These are phyloP conservation scores for Agrochola lychnidis DNA, from an alignment of 2,888 invertebrate species.

Conservation along the genomic window DNA sequence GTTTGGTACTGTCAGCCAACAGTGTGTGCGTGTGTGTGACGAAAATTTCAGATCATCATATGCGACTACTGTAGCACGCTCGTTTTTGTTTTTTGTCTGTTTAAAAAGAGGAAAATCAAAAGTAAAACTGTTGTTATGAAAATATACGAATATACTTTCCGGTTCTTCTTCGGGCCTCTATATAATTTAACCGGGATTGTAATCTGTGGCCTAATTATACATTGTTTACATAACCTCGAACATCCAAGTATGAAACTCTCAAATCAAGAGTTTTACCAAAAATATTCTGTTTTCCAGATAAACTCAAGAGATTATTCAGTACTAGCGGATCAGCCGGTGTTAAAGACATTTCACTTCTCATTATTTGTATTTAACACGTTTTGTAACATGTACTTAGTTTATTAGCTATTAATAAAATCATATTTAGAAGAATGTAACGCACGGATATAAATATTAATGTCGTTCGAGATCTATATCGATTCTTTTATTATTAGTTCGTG, in stretches of 20 bases:
- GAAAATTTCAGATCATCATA: too few species aligned
- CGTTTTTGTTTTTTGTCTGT: not conserved
- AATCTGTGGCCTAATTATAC: not conserved
- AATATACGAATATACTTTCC: not conserved
- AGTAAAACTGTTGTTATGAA: not conserved
- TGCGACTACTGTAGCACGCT: too few species aligned
- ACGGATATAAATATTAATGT: constrained; percentile 38
- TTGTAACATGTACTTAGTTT: constrained; percentile 13
- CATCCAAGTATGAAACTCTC: constrained; percentile 6
- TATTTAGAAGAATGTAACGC: constrained; percentile 30
- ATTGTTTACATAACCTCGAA: not conserved
- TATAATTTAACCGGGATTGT: not conserved
- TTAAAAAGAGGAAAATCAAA: not conserved
- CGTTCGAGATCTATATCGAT: constrained; percentile 47
- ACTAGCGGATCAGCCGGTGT: not conserved
- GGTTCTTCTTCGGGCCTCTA: not conserved
- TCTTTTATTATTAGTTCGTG: constrained; percentile 49
- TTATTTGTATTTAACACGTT: constrained; percentile 6
- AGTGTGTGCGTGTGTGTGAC: too few species aligned
- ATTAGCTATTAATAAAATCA: constrained; percentile 6
- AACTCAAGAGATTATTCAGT: constrained; percentile 27
- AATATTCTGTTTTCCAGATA: constrained; percentile 31
- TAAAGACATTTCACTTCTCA: constrained; percentile 21
- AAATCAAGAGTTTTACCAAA: constrained; percentile 21
- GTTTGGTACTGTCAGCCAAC: too few species aligned